Percentiles rank a stretch among this genome's conserved stretches.
These are phyloP conservation scores for Tetrapedia diversipes DNA, from an alignment of 2,888 invertebrate genomes.

Conservation along the genomic window DNA sequence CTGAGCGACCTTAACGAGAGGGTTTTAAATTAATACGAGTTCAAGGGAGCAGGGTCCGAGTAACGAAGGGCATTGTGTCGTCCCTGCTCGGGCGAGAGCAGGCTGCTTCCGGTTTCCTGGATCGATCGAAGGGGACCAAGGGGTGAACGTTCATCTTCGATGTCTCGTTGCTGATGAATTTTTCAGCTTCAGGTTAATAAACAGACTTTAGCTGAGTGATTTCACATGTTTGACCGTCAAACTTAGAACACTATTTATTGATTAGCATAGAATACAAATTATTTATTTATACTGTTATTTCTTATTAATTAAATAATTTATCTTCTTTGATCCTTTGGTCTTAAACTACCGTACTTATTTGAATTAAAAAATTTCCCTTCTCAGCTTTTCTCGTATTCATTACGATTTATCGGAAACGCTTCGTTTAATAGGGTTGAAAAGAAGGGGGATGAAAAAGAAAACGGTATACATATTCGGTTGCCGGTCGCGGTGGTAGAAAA, in stretches of 20 bases:
- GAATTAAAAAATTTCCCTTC: no score
- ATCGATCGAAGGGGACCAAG: not conserved
- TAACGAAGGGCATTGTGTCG: conserved; percentile 14
- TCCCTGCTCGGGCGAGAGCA: not conserved
- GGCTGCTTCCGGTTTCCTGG: conserved; percentile 1
- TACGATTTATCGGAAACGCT: not conserved
- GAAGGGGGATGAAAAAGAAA: not conserved
- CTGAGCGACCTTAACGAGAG: conserved; percentile 17
- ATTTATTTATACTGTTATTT: no score
- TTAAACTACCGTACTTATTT: no score
- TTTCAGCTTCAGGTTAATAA: no score
- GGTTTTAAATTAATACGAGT: conserved; percentile 27
- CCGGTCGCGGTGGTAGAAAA: not conserved
- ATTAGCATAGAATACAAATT: no score
- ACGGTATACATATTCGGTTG: conserved; percentile 12
- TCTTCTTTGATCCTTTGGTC: no score
- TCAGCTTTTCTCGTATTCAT: no score
- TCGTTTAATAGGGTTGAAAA: not conserved
- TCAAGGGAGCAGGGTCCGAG: not conserved
- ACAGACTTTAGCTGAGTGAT: no score
- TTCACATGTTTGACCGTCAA: no score
- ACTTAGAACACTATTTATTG: no score
- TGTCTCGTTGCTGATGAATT: not conserved
- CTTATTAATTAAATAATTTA: no score
- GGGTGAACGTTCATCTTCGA: not conserved